Base-by-base conservation (phyloP, 2,113 vertebrate species). In the Tichodroma muraria region DNA sequence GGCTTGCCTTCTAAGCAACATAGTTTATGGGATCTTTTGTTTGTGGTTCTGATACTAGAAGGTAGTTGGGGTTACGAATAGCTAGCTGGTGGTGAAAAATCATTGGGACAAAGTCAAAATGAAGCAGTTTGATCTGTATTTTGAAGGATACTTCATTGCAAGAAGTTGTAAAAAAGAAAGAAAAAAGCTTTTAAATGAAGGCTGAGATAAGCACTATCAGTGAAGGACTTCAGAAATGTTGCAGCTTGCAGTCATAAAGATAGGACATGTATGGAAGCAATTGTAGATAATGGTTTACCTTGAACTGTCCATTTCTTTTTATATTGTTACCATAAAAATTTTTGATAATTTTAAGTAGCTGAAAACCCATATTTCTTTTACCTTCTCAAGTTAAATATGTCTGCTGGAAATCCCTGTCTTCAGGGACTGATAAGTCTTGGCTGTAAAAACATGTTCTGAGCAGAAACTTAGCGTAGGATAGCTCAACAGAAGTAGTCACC, bases 161-260 rank as follows among this genome's bases (percentile, higher is more conserved):
- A 72, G 53, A 70, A 82, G 13, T 19, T 16, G 4, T 44, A 22
- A 50, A 44, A 85, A 85, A 85, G n/a, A 57, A 78, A 42, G 3
- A 49, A 76, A n/a, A 37, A 21, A 17, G 8, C 42, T 66, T 90
- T 71, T 66, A 88, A 91, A 85, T 25, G 45, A 78, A 75, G 89
- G 28, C n/a, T 80, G 72, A 91, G 88, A 95, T 95, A 93, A 94
- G 85, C 61, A 31, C 72, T 95, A 9, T 95, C 93, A 47, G 61
- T 94, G 69, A 86, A 86, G 37, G 40, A 80, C 80, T 68, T 90
- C 76, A 80, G 61, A 91, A 88, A 81, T 33, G 65, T 87, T 93
- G 69, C 73, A 86, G 56, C 60, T 42, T 89, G 68, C 47, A 92
- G 61, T 92, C 64, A 8, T 93, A 92, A 96, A 92, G 77, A 89